These are phyloP conservation scores for Penaeus monodon DNA, from an alignment of 2,888 invertebrate genomes.

Conservation along the genomic window DNA sequence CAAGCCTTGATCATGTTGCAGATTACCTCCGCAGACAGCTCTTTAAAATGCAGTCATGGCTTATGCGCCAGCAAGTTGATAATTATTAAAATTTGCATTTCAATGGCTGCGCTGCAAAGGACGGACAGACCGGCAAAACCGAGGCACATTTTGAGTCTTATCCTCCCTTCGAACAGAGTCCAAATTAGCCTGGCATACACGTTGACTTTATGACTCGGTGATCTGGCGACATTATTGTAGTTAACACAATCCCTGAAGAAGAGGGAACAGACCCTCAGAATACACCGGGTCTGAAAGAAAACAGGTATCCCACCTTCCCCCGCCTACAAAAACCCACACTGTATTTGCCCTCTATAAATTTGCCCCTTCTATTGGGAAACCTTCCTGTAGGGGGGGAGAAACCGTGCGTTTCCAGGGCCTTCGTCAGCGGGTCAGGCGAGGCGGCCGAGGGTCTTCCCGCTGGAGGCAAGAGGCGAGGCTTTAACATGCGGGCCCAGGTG, in stretches of 20 bases:
- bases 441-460: constrained; percentile 2
- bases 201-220: neutral
- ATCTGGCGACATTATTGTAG: constrained; percentile 47
- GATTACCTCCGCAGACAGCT: constrained; percentile 42
- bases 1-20: constrained; percentile 48
- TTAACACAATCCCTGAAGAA: constrained; percentile 49
- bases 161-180: neutral
- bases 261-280: constrained; percentile 34
- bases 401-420: neutral
- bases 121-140: neutral
- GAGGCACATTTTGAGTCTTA: constrained; percentile 3
- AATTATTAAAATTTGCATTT: constrained; percentile 59
- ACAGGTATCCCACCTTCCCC: constrained; percentile 49
- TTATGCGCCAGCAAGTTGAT: constrained; percentile 58
- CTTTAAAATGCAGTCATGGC: constrained; percentile 58
- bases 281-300: constrained; percentile 36
- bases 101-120: constrained; percentile 39
- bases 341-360: constrained; percentile 26
- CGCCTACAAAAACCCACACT: constrained; percentile 49
- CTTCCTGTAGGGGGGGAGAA: no score
- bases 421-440: neutral
- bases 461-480: constrained; percentile 24
- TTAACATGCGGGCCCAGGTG: constrained; percentile 37
- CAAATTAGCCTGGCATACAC: neutral
- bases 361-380: constrained; percentile 12